A percentile compares a stretch with the other conserved stretches of the same genome.
phyloP scores from a whole-genome alignment of 2,113 vertebrate species.

The Apodemus sylvaticus region DNA sequence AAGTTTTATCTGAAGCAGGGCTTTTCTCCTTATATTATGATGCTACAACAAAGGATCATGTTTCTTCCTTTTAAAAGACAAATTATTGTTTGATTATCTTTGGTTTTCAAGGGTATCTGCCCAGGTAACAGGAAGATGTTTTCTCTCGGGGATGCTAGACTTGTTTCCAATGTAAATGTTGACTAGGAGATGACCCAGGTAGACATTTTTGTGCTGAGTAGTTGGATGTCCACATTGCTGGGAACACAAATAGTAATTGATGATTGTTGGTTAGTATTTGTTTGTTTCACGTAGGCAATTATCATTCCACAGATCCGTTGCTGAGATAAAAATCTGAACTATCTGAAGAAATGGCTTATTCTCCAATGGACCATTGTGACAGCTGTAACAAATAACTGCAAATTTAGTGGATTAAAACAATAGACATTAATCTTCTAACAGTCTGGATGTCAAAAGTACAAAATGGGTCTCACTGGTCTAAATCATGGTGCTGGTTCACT shows the following conservation, averaged over 20 bases:
- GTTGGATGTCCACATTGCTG: not conserved
- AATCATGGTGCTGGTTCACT: not conserved
- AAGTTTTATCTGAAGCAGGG: not conserved
- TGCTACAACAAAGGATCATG: constrained; percentile 28
- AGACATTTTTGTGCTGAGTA: constrained; percentile 9
- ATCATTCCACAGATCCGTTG: not conserved
- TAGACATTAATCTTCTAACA: not conserved
- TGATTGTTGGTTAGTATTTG: constrained; percentile 13
- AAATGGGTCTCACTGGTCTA: not conserved
- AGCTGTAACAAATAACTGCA: constrained; percentile 11
- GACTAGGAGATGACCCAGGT: constrained; percentile 15
- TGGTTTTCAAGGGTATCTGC: constrained; percentile 7
- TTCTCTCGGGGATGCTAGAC: not conserved
- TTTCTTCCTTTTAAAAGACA: not conserved
- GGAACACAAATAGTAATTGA: constrained; percentile 25
- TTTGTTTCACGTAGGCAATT: constrained; percentile 24
- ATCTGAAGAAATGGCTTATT: not conserved
- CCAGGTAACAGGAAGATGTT: constrained; percentile 42
- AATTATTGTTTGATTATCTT: not conserved
- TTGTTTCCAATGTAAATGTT: constrained; percentile 3
- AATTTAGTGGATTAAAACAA: not conserved
- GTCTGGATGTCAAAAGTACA: not conserved
- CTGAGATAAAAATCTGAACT: constrained; percentile 35
- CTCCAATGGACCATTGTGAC: not conserved
- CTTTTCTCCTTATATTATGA: not conserved